A percentile compares a stretch with the other conserved stretches of the same genome.
Conservation (phyloP, 2,888 invertebrate species). For the Scotopteryx bipunctaria region DNA sequence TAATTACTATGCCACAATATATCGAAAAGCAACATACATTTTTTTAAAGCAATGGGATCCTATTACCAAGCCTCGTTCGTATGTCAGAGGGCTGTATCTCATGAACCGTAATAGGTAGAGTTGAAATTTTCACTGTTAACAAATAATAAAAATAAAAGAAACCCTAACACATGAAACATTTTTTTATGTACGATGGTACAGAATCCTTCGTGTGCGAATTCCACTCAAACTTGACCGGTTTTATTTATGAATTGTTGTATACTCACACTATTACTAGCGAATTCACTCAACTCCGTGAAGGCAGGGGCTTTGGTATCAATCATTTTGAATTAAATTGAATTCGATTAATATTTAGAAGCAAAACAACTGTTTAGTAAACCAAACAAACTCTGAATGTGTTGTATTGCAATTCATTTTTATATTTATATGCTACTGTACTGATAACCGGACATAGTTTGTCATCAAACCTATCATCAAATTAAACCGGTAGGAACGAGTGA, state of each 20-base stretch:
- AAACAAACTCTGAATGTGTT: conserved; percentile 18
- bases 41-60: too few species aligned
- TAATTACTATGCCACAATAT: too few species aligned
- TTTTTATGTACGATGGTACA: too few species aligned
- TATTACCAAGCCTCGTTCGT: too few species aligned
- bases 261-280: conserved; percentile 72
- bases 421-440: conserved; percentile 27
- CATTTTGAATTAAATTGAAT: conserved; percentile 43
- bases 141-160: too few species aligned
- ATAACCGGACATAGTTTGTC: conserved; percentile 13
- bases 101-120: too few species aligned
- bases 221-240: too few species aligned
- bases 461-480: neutral
- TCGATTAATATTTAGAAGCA: conserved; percentile 1
- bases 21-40: too few species aligned
- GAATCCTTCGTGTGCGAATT: too few species aligned
- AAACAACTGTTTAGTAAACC: conserved; percentile 8
- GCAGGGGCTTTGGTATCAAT: conserved; percentile 59
- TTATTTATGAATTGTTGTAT: conserved; percentile 1
- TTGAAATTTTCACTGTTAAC: too few species aligned
- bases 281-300: conserved; percentile 75
- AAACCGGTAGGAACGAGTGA: conserved; percentile 18
- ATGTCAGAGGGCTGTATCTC: too few species aligned
- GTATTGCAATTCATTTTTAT: conserved; percentile 5
- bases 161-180: too few species aligned